These are phyloP conservation scores for Ischnura elegans DNA, from an alignment of 2,888 invertebrate genomes.

Conservation along the genomic window DNA sequence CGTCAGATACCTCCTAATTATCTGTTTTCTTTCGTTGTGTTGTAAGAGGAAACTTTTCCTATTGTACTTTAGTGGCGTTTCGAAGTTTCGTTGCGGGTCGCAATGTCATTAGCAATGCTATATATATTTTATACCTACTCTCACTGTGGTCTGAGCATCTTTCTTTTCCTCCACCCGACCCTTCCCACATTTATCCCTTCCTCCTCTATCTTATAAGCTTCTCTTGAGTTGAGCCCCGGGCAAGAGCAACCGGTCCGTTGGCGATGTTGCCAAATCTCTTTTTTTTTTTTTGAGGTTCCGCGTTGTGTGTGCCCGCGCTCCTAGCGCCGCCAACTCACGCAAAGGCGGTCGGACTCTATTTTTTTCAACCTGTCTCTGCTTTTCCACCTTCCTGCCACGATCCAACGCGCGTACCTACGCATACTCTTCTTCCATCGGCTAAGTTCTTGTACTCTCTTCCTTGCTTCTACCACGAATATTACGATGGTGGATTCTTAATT, in stretches of 20 bases:
- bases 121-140: neutral
- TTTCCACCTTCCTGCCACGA: neutral
- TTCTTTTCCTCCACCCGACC: neutral
- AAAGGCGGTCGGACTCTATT: conserved; percentile 11
- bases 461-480: too few species aligned
- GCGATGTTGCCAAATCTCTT: conserved; percentile 53
- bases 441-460: neutral
- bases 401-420: neutral
- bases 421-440: neutral
- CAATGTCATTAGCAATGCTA: neutral
- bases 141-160: neutral
- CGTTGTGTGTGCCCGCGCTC: neutral
- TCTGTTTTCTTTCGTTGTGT: too few species aligned
- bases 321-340: neutral
- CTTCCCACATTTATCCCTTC: neutral
- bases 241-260: conserved; percentile 62
- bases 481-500: too few species aligned
- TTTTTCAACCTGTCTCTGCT: neutral
- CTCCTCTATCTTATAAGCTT: neutral
- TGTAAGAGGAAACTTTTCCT: too few species aligned
- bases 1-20: too few species aligned
- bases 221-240: conserved; percentile 49
- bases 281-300: neutral
- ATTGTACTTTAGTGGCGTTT: too few species aligned
- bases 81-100: too few species aligned